phyloP scores from a whole-genome alignment of 2,888 invertebrate genomes.

The Anticlea derivata region DNA sequence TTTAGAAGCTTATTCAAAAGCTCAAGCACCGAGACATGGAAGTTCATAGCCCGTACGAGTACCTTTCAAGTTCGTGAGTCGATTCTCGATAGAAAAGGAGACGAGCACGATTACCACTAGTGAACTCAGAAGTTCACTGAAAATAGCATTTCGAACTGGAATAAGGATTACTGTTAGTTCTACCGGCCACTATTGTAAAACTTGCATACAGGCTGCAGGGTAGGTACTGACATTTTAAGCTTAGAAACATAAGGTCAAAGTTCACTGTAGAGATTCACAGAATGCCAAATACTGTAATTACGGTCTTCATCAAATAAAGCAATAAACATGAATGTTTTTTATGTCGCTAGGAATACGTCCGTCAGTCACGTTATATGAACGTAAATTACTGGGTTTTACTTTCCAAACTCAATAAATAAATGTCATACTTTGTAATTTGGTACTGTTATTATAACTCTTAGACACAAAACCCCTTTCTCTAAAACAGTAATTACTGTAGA shows the following conservation, averaged over 20 bases:
- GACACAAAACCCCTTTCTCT: slow-evolving; percentile 68
- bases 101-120: slow-evolving; percentile 68
- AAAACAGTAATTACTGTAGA: slow-evolving; percentile 63
- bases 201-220: not conserved
- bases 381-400: slow-evolving; percentile 65
- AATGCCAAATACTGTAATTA: slow-evolving; percentile 30
- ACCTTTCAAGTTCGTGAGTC: slow-evolving; percentile 60
- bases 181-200: slow-evolving; percentile 7
- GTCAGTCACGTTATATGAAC: slow-evolving; percentile 59
- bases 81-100: slow-evolving; percentile 70
- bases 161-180: slow-evolving; percentile 32
- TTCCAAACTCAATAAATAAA: slow-evolving; percentile 69
- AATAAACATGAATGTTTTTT: slow-evolving; percentile 46
- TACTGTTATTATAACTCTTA: slow-evolving; percentile 65
- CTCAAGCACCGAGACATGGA: slow-evolving; percentile 22
- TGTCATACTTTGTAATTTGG: slow-evolving; percentile 72
- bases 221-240: slow-evolving; percentile 1
- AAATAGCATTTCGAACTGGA: slow-evolving; percentile 56
- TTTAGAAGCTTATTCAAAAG: slow-evolving; percentile 25
- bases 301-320: slow-evolving; percentile 28
- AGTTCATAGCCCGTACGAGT: slow-evolving; percentile 28
- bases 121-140: slow-evolving; percentile 58
- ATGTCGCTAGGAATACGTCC: slow-evolving; percentile 52
- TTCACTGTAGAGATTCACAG: slow-evolving; percentile 21
- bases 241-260: slow-evolving; percentile 25